phyloP scores from a whole-genome alignment of 2,797 vertebrate species.

The Aeoliscus strigatus region DNA sequence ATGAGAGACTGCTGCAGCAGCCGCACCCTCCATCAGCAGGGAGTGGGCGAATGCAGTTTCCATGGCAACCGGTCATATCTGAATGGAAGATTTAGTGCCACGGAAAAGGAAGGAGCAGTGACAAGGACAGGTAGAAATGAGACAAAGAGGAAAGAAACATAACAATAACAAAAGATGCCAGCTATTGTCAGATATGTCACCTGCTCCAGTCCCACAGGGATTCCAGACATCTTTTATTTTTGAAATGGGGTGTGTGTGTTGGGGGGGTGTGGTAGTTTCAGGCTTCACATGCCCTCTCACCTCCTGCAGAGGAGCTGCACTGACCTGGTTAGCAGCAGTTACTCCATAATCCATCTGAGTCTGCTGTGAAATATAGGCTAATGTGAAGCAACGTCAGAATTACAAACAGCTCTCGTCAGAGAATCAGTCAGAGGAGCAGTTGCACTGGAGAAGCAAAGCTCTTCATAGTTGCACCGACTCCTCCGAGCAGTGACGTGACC shows the following conservation, averaged over 20 bases:
- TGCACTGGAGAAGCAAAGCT: slow-evolving; percentile 10
- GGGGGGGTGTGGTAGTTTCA: slow-evolving; percentile 34
- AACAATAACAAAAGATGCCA: slow-evolving; percentile 4
- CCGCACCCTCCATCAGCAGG: slow-evolving; percentile 71
- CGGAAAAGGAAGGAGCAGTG: slow-evolving; percentile 16
- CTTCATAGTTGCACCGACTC: slow-evolving; percentile 1
- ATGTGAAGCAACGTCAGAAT: slow-evolving; percentile 36
- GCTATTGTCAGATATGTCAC: too few species aligned
- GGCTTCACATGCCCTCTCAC: slow-evolving; percentile 42
- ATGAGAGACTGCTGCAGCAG: slow-evolving; percentile 76
- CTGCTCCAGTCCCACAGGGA: too few species aligned
- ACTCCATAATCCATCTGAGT: slow-evolving; percentile 40
- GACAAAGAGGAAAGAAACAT: slow-evolving; percentile 16
- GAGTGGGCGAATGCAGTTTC: slow-evolving; percentile 78
- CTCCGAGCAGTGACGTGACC: slow-evolving; percentile 10
- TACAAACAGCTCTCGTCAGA: slow-evolving; percentile 41
- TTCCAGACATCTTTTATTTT: too few species aligned
- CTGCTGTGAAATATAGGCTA: slow-evolving; percentile 39
- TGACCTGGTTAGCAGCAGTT: slow-evolving; percentile 53
- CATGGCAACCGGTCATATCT: slow-evolving; percentile 70
- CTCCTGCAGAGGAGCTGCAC: slow-evolving; percentile 41
- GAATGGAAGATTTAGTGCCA: slow-evolving; percentile 60
- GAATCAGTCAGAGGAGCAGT: too few species aligned
- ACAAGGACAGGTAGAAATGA: slow-evolving; percentile 39
- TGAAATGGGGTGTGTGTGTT: too few species aligned